Conservation (phyloP, 2,888 invertebrate genomes). For the Dimorphilus gyrociliatus region DNA sequence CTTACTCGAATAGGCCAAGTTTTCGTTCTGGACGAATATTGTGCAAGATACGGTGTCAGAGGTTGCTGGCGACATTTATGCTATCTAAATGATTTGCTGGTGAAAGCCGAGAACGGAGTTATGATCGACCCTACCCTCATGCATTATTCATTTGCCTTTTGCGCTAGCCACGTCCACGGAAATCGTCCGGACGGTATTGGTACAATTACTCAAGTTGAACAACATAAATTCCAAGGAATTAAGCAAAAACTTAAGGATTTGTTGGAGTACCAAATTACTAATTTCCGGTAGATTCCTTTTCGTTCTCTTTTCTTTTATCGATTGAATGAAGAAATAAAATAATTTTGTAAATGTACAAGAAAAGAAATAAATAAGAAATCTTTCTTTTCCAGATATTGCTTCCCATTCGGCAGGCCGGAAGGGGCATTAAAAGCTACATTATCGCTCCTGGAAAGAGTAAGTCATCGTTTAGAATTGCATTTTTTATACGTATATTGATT, state of each 20-base stretch:
- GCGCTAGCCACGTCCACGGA: conserved; percentile 96
- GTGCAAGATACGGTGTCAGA: conserved; percentile 87
- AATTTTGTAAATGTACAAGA: not conserved
- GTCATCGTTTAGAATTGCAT: conserved; percentile 10
- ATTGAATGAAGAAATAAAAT: not conserved
- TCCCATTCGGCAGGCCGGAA: conserved; percentile 96
- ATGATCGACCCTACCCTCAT: conserved; percentile 97
- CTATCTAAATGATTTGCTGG: conserved; percentile 82
- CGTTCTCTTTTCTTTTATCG: not conserved
- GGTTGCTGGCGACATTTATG: conserved; percentile 91
- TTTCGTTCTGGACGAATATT: conserved; percentile 78
- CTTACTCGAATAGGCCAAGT: no score
- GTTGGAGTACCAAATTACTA: conserved; percentile 93
- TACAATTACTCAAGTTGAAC: conserved; percentile 87
- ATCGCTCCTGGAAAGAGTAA: conserved; percentile 71
- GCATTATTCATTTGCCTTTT: conserved; percentile 98
- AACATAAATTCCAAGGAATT: conserved; percentile 79
- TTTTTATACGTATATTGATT: not conserved
- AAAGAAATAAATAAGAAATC: no score
- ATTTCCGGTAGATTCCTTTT: conserved; percentile 57
- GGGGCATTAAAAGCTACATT: conserved; percentile 90
- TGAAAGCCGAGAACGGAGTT: conserved; percentile 76
- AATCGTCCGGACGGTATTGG: conserved; percentile 96
- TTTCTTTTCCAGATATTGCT: conserved; percentile 60
- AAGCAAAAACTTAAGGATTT: conserved; percentile 81